These are phyloP conservation scores for Ameiurus melas DNA, from an alignment of 2,113 vertebrate genomes.

Conservation along the genomic window DNA sequence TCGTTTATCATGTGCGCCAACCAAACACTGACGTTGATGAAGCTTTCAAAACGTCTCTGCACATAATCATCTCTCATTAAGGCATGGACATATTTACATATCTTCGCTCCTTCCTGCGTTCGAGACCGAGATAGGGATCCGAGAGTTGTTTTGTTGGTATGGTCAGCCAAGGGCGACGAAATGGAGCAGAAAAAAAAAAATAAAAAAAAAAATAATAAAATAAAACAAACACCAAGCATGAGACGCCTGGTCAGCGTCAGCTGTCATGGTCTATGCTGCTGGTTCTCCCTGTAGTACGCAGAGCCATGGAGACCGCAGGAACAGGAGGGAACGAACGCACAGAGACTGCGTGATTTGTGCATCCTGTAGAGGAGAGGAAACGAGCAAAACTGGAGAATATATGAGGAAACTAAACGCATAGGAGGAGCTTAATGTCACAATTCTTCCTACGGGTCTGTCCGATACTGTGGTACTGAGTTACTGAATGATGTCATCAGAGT, in stretches of 20 bases:
- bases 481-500: neutral
- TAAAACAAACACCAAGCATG: constrained; percentile 39
- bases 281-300: constrained; percentile 22
- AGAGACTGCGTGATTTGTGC: constrained; percentile 31
- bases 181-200: neutral
- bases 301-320: constrained; percentile 25
- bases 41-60: constrained; percentile 11
- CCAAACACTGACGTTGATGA: constrained; percentile 27
- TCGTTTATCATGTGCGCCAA: neutral
- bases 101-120: constrained; percentile 27
- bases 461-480: neutral
- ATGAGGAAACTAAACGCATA: neutral
- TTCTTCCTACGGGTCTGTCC: neutral
- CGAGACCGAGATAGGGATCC: constrained; percentile 14
- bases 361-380: constrained; percentile 10
- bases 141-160: constrained; percentile 31
- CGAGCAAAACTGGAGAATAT: neutral
- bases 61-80: constrained; percentile 22
- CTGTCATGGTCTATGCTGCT: constrained; percentile 36
- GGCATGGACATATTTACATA: constrained; percentile 40
- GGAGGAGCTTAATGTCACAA: neutral
- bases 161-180: constrained; percentile 11
- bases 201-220: neutral
- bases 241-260: constrained; percentile 49
- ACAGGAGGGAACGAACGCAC: neutral